A percentile compares a stretch with the other conserved stretches of the same genome.
phyloP scores from a whole-genome alignment of 2,113 vertebrate genomes.

The Ptyas mucosa region DNA sequence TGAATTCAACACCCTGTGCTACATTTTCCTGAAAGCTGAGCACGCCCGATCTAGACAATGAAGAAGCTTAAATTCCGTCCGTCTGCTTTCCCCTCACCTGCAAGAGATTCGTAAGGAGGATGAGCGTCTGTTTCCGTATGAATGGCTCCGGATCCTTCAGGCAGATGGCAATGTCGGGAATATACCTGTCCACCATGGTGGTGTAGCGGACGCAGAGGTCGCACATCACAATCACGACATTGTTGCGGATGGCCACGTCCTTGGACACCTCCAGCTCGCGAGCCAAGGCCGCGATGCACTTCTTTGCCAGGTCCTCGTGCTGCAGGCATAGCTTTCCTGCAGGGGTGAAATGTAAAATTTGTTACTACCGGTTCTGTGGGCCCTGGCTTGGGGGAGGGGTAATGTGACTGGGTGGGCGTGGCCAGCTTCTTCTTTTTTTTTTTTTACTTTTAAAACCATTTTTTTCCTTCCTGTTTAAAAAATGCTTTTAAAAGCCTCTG shows the following conservation, averaged over 20 bases:
- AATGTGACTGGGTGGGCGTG: too few relatives aligned
- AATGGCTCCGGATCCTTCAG: conserved; percentile 78
- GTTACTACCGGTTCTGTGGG: too few relatives aligned
- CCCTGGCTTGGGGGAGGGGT: too few relatives aligned
- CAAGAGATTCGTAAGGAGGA: conserved; percentile 90
- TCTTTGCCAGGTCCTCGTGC: conserved; percentile 83
- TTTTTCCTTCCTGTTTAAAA: too few relatives aligned
- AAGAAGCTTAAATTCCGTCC: neutral
- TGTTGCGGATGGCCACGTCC: conserved; percentile 82
- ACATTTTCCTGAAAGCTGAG: neutral
- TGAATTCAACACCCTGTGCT: neutral
- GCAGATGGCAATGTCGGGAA: conserved; percentile 84
- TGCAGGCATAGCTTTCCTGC: conserved; percentile 92
- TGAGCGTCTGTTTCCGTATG: conserved; percentile 87
- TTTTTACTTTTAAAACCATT: too few relatives aligned
- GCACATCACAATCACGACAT: conserved; percentile 83
- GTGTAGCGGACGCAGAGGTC: conserved; percentile 93
- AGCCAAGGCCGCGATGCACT: conserved; percentile 82
- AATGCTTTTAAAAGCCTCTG: too few relatives aligned
- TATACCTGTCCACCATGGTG: conserved; percentile 81
- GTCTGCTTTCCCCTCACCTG: conserved; percentile 72
- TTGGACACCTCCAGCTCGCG: conserved; percentile 83
- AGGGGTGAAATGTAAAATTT: too few relatives aligned
- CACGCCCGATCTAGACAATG: neutral
- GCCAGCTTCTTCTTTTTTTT: too few relatives aligned